Percentiles rank a stretch among this genome's conserved stretches.
phyloP scores from a whole-genome alignment of 2,888 invertebrate genomes.

The Hybos culiciformis region DNA sequence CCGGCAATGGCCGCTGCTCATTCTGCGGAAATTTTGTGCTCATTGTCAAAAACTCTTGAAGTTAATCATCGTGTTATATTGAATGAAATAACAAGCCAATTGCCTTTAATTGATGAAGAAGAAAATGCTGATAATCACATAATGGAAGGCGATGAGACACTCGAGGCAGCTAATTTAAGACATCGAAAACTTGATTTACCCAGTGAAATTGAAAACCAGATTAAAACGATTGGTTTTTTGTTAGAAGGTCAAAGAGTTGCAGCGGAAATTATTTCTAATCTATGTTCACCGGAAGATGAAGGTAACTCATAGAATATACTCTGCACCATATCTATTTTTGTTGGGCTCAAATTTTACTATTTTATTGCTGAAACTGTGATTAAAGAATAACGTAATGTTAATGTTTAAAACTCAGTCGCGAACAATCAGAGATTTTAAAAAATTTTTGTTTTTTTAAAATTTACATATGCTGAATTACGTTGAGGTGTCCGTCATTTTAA shows the following conservation, averaged over 20 bases:
- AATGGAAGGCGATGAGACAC: constrained; percentile 20
- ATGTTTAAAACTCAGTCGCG: too few species aligned
- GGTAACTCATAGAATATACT: too few species aligned
- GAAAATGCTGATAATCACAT: not conserved
- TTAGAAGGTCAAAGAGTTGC: constrained; percentile 55
- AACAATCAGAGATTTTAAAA: too few species aligned
- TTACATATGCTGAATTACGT: too few species aligned
- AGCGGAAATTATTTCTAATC: constrained; percentile 56
- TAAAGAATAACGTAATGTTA: too few species aligned
- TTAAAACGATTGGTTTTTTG: constrained; percentile 40
- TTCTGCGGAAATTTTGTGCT: constrained; percentile 38
- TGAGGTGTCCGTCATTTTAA: too few species aligned
- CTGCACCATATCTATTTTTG: too few species aligned
- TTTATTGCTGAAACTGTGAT: too few species aligned
- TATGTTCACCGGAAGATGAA: constrained; percentile 46
- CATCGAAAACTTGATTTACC: constrained; percentile 24
- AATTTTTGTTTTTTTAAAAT: not conserved
- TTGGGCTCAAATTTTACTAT: too few species aligned
- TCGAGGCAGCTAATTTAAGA: constrained; percentile 21
- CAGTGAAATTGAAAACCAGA: constrained; percentile 36
- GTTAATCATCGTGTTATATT: constrained; percentile 41
- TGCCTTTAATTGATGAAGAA: constrained; percentile 21
- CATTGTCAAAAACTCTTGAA: constrained; percentile 40
- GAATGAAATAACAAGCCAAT: constrained; percentile 37
- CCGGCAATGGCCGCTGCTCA: constrained; percentile 38